Percentiles rank a stretch among this genome's conserved stretches.
Conservation (phyloP, 2,797 vertebrate species). For the Mallotus villosus region DNA sequence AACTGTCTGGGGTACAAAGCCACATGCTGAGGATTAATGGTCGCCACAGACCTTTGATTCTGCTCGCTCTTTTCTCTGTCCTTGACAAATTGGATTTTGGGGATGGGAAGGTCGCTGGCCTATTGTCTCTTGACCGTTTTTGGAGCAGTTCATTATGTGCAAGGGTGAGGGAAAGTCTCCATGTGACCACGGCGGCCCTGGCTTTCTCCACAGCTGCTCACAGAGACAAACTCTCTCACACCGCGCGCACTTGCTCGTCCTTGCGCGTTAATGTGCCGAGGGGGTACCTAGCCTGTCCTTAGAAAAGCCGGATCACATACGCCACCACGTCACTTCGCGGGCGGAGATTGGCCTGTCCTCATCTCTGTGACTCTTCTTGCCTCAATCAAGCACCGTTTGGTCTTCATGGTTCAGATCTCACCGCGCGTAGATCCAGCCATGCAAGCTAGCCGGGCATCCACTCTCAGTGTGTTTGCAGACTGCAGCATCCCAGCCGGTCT, state of each 20-base stretch:
- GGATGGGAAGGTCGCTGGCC: slow-evolving; percentile 99
- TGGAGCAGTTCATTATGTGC: slow-evolving; percentile 93
- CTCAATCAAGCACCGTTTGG: slow-evolving; percentile 73
- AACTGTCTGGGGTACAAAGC: slow-evolving; percentile 98
- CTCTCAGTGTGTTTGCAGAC: slow-evolving; percentile 88
- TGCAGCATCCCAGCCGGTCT: slow-evolving; percentile 91
- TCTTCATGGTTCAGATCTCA: slow-evolving; percentile 78
- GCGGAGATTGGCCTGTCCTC: slow-evolving; percentile 89
- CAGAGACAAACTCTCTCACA: slow-evolving; percentile 94
- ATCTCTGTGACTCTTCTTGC: slow-evolving; percentile 65
- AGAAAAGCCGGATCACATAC: slow-evolving; percentile 89
- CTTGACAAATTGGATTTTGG: slow-evolving; percentile 99
- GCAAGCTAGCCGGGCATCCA: slow-evolving; percentile 83
- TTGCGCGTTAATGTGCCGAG: slow-evolving; percentile 76
- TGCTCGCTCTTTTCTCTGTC: slow-evolving; percentile 94
- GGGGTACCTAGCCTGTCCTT: slow-evolving; percentile 79
- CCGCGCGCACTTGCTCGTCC: slow-evolving; percentile 76
- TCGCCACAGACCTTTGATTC: slow-evolving; percentile 97
- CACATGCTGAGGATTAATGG: slow-evolving; percentile 99
- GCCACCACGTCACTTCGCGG: slow-evolving; percentile 87
- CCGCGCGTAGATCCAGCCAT: slow-evolving; percentile 79
- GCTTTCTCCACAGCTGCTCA: slow-evolving; percentile 88
- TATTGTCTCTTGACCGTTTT: slow-evolving; percentile 94
- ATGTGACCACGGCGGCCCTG: slow-evolving; percentile 94
- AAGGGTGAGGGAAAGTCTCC: slow-evolving; percentile 96